Evolutionary conservation across 2,888 invertebrate species (phyloP), one percentile per base, ranked within the genome.

Genomic region (Sinohyriopsis cumingii): DNA sequence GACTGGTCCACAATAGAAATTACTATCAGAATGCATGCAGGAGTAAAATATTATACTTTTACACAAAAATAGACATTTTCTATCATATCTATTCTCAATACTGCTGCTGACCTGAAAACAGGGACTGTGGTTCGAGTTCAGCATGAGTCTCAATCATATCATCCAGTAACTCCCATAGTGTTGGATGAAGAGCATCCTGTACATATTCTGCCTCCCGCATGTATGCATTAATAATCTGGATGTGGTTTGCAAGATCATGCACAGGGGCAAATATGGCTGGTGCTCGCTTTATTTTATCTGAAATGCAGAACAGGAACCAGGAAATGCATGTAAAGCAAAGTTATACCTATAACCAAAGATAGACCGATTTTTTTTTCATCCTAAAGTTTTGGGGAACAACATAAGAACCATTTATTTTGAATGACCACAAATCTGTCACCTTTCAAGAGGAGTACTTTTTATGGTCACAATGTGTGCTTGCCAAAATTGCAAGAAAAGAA

Each of bases 231-330:
- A 88, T 81, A 22, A 86, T 77, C 63, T 87, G 84, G 64, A 89
- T 87, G 70, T 88, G 87, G 18, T 84, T 79, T 1, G 85, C 79
- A 9, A 89, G 72, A 59, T 86, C 86, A 63, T 89, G 87, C 3
- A 86, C 86, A 18, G 87, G 89, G 5, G 88, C 83, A 79, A 89
- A 89, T 75, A 89, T 75, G 4, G 86, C 77, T 19, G 84, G 85
- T 65, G 82, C 70, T 19, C 80, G 67, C 68, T 83, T 74, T 24
- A 81, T 78, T 67, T 82, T 84, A 72, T 89, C 89, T 89, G 82
- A 33, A 73, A 73, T 55, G 55, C 24, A 63, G 19, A 59, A 15
- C 15, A 22, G n/a, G 22, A 63, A 15, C 20, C 25, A 63, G 25
- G 12, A 60, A 15, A 22, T 65, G 25, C 19, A n/a, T 57, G 12